Evolutionary conservation across 2,888 invertebrate genomes (phyloP).

Genomic region (Amiota mariae): DNA sequence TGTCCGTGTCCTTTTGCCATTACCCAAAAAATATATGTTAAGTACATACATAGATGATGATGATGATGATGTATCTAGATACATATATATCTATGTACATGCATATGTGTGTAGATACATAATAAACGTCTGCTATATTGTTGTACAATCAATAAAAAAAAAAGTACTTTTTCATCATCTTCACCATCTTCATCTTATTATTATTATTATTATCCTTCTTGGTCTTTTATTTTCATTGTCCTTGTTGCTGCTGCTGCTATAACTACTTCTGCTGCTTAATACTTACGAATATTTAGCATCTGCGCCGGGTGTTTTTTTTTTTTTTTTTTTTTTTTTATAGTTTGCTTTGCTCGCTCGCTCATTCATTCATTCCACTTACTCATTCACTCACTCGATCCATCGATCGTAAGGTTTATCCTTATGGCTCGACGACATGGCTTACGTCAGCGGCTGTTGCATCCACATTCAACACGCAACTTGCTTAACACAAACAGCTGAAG

Average conservation of each 20-base stretch:
- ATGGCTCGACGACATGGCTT: constrained; percentile 22
- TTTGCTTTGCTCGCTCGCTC: background rate
- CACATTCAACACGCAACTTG: constrained; percentile 2
- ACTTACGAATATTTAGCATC: constrained; percentile 57
- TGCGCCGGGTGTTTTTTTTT: constrained; percentile 62
- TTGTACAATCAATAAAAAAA: too few species aligned
- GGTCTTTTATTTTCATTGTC: background rate
- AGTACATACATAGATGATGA: too few species aligned
- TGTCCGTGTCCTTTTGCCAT: too few species aligned
- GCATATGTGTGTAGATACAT: background rate
- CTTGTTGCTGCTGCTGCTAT: background rate
- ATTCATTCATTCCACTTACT: too few species aligned
- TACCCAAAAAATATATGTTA: too few species aligned
- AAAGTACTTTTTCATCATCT: too few species aligned
- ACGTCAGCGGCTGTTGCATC: constrained; percentile 1
- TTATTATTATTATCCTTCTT: background rate
- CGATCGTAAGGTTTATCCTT: background rate
- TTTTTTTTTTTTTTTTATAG: background rate
- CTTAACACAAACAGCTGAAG: background rate
- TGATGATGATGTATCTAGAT: too few species aligned
- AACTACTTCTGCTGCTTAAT: background rate
- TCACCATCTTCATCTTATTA: too few species aligned
- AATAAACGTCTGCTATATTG: background rate
- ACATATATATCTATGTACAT: background rate
- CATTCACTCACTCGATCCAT: too few species aligned